These are phyloP conservation scores for Isurus oxyrinchus DNA, from an alignment of 2,113 vertebrate species.

Conservation along the genomic window DNA sequence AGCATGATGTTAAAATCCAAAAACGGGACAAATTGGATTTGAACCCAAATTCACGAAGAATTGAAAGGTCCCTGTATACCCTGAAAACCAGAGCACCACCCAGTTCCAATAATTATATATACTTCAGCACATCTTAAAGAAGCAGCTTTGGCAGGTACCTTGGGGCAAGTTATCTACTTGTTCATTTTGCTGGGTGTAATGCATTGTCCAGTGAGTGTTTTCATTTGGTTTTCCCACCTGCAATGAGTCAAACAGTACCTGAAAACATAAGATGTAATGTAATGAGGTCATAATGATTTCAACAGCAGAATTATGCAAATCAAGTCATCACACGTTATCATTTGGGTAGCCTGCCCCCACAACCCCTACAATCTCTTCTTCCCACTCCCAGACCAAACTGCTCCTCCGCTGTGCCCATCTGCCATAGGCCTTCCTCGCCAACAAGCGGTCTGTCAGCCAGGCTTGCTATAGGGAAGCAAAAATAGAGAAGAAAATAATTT, in stretches of 20 bases:
- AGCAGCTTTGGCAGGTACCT: not conserved
- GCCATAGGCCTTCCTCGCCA: not conserved
- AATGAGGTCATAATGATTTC: constrained; percentile 21
- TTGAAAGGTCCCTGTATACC: not conserved
- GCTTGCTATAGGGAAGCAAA: not conserved
- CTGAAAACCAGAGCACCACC: too few species aligned
- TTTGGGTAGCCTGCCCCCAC: not conserved
- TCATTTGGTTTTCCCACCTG: not conserved
- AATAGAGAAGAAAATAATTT: not conserved
- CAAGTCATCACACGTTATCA: not conserved
- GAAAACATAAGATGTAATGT: not conserved
- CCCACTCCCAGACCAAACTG: not conserved
- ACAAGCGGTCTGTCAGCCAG: not conserved
- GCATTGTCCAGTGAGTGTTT: not conserved
- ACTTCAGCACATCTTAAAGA: not conserved
- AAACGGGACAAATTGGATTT: not conserved
- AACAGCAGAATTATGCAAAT: constrained; percentile 9
- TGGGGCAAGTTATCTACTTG: not conserved
- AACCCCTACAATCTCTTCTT: not conserved
- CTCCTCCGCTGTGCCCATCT: too few species aligned
- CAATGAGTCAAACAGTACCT: not conserved
- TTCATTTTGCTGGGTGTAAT: not conserved
- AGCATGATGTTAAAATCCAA: not conserved
- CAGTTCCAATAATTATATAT: not conserved
- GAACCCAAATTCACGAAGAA: not conserved